Percentiles rank a stretch among this genome's conserved stretches.
Conservation (phyloP, 1,140 invertebrate species). For the Neuroterus valhalla region DNA sequence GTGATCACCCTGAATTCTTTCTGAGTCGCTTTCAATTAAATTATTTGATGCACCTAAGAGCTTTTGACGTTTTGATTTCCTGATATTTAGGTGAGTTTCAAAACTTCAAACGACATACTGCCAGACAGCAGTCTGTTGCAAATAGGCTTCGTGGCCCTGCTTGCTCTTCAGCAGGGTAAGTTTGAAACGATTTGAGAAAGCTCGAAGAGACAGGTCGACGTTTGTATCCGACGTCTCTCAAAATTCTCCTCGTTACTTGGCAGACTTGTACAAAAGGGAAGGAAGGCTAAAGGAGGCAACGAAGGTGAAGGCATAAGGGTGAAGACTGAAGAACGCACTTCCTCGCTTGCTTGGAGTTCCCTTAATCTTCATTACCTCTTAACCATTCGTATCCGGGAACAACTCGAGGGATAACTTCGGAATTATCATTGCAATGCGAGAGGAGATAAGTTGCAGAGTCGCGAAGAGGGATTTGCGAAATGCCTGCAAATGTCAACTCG, state of each 20-base stretch:
- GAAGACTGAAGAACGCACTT: not conserved
- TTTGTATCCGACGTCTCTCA: slow-evolving; percentile 9
- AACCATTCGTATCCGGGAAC: slow-evolving; percentile 23
- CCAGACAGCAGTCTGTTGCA: slow-evolving; percentile 9
- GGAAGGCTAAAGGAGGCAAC: not conserved
- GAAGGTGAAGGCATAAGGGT: too few relatives aligned
- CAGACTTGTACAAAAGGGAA: slow-evolving; percentile 8
- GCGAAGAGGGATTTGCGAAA: slow-evolving; percentile 20
- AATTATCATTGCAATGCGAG: slow-evolving; percentile 25
- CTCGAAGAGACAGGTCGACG: slow-evolving; percentile 5
- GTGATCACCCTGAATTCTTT: too few relatives aligned
- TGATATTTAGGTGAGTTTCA: not conserved
- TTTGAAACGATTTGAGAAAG: slow-evolving; percentile 28
- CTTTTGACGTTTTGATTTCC: not conserved
- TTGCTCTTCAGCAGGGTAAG: not conserved
- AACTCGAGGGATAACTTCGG: slow-evolving; percentile 12
- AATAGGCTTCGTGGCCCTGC: not conserved
- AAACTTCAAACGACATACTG: not conserved
- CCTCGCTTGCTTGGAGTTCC: slow-evolving; percentile 18
- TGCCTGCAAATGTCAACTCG: not conserved
- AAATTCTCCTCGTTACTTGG: slow-evolving; percentile 23
- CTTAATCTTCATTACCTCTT: slow-evolving; percentile 27
- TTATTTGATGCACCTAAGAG: not conserved
- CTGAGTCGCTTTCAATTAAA: too few relatives aligned
- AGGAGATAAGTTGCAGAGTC: slow-evolving; percentile 16